A percentile compares a stretch with the other conserved stretches of the same genome.
Evolutionary conservation across 2,888 invertebrate species (phyloP).

Genomic region (Tigriopus californicus): DNA sequence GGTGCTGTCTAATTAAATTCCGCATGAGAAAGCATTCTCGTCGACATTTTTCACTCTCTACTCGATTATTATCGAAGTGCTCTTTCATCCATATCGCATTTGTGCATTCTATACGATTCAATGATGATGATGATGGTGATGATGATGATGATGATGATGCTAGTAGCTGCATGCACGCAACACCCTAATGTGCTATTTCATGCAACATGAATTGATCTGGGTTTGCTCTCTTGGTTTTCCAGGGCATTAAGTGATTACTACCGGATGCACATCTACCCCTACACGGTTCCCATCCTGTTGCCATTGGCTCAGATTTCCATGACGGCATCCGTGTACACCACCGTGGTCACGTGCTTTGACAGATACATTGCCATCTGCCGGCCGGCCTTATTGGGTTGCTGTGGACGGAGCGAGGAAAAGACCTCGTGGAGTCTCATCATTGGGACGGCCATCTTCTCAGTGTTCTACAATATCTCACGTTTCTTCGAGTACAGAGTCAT

Average conservation of each 20-base stretch:
- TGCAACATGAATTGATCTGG: no score
- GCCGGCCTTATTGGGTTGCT: constrained; percentile 4
- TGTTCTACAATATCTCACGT: constrained; percentile 3
- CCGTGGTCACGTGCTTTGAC: constrained; percentile 11
- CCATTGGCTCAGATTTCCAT: neutral
- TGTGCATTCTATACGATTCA: no score
- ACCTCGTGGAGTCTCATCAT: constrained; percentile 6
- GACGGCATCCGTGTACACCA: constrained; percentile 11
- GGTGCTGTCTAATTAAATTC: no score
- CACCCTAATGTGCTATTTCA: no score
- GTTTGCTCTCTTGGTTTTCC: neutral
- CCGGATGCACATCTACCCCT: neutral
- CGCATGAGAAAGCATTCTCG: no score
- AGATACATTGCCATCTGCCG: constrained; percentile 8
- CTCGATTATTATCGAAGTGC: no score
- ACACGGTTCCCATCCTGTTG: neutral
- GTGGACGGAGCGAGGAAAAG: constrained; percentile 1
- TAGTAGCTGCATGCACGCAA: no score
- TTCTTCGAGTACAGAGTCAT: constrained; percentile 3
- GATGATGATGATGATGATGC: no score
- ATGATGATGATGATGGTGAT: no score
- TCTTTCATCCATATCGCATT: no score
- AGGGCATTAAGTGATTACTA: constrained; percentile 5
- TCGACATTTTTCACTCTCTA: no score
- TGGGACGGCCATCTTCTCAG: neutral